Conservation (phyloP, 2,888 invertebrate species). For the Dasypolia templi region DNA sequence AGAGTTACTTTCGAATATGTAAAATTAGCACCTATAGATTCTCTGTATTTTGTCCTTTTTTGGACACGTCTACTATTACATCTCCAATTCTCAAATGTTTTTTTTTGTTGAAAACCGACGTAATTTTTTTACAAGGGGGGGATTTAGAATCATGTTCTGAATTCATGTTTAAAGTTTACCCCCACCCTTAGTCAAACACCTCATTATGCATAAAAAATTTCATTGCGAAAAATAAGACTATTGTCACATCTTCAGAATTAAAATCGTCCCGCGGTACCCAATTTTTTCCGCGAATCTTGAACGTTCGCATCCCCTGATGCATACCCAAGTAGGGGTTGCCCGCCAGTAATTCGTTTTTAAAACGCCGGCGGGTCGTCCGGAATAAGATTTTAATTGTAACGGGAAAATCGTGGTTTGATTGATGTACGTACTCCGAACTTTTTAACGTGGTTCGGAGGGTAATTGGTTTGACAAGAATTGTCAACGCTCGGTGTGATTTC, state of each 20-base stretch:
- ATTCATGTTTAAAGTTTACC: too few species aligned
- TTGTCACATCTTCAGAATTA: constrained; percentile 42
- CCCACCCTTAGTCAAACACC: too few species aligned
- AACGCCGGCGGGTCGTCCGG: constrained; percentile 60
- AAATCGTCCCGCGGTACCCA: constrained; percentile 65
- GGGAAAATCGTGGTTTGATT: constrained; percentile 76
- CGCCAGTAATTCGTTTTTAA: constrained; percentile 77
- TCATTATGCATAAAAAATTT: constrained; percentile 13
- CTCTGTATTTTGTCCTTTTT: too few species aligned
- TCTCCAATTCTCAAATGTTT: too few species aligned
- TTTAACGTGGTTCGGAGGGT: constrained; percentile 5
- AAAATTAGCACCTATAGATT: too few species aligned
- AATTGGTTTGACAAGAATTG: constrained; percentile 29
- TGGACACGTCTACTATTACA: too few species aligned
- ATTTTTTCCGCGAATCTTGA: constrained; percentile 67
- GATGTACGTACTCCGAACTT: constrained; percentile 64
- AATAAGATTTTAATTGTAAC: constrained; percentile 79
- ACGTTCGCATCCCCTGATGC: constrained; percentile 73
- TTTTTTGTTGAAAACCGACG: too few species aligned
- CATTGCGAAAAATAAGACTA: constrained; percentile 32
- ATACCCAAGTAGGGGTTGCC: constrained; percentile 79
- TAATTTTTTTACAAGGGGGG: too few species aligned
- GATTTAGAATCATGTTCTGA: too few species aligned
- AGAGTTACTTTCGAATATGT: too few species aligned
- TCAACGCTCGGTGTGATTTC: constrained; percentile 28